Base-by-base conservation (phyloP, 2,797 vertebrate species). In the Leucoraja ocellata region DNA sequence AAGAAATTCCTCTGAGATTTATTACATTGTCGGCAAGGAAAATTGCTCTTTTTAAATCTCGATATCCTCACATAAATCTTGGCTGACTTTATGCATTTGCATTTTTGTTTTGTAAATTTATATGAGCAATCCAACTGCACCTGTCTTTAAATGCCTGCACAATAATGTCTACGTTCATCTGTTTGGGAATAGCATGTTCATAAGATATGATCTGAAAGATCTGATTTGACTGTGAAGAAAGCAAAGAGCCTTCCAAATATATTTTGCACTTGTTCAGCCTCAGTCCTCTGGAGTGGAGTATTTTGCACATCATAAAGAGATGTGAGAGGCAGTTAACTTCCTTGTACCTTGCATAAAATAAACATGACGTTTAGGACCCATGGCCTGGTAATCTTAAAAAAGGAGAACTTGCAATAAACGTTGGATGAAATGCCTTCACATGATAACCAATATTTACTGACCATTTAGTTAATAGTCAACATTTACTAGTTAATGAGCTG, bases 1-100 rank as follows among this genome's bases (percentile, higher is more conserved):
- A 96, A 94, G 8, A 94, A 95, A 95, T 94, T 93, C 46, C 93
- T 93, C 93, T 93, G 86, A 95, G 93, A 58, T 93, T 94, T 94
- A 93, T 93, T 93, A 58, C 0, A 0, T 81, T 93, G 77, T 18
- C 36, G 61, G 11, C 74, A 93, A 94, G 93, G 94, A 94, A 93
- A 93, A 93, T 93, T 79, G 28, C 9, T 18, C 39, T 46, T 46
- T 63, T 14, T 63, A 86, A 61, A 11, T n/a, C 10, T 63, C 23
- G 32, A 68, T 21, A 61, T 11, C 10, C 83, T 63, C 21, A 3
- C 54, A 86, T 28, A 11, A 7, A 54, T 90, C n/a, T 36, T 46
- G 63, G 93, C 79, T 94, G 80, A 93, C 58, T 6, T 93, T 93
- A 93, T 54, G 71, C 93, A 93, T 93, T 78, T 94, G n/a, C 93